Evolutionary conservation across 2,888 invertebrate species (phyloP), one percentile per base, ranked within the genome.

Genomic region (Fissipunctia ypsillon): DNA sequence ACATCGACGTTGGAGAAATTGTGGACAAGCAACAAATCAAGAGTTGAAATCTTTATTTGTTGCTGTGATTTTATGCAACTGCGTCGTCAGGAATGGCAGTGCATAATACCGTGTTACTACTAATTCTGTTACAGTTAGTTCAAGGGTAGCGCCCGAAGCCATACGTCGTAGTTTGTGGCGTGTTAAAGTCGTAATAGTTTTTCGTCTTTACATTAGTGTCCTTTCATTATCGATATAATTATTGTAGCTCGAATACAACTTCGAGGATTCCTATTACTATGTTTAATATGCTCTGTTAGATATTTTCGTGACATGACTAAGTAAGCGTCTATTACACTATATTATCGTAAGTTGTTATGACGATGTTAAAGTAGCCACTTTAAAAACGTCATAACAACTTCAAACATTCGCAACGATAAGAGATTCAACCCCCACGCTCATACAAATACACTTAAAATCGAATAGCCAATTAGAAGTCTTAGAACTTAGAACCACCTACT

Each of bases 401-500:
- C 14, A 64, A 50, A 43, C 22, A 76, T 69, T 81, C 12, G 41
- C 50, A 56, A 65, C 28, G 25, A 1, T 2, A 66, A 54, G 57
- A 52, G 12, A 25, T 76, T 48, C 22, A 43, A n/a, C 48, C 22
- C 63, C 57, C 52, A 76, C 57, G 52, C 35, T 41, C 19, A 56
- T 64, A 38, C 7, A 38, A 9, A 38, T 73, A 73, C 43, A 77
- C 12, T 48, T 66, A n/a, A 81, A 56, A 61, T 31, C 45, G n/a
- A 54, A 78, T 48, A 60, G 48, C 61, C 70, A 71, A 78, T 63
- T 78, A 83, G 61, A 73, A 72, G 50, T 52, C 61, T 66, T n/a
- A 2, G 22, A 48, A 14, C 43, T 63, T n/a, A 2, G 19, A 48
- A n/a, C 48, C 12, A 50, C 65, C 73, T 38, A 68, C 83, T 64